Base-by-base conservation (phyloP, 2,797 vertebrate species). In the Babyrousa celebensis region DNA sequence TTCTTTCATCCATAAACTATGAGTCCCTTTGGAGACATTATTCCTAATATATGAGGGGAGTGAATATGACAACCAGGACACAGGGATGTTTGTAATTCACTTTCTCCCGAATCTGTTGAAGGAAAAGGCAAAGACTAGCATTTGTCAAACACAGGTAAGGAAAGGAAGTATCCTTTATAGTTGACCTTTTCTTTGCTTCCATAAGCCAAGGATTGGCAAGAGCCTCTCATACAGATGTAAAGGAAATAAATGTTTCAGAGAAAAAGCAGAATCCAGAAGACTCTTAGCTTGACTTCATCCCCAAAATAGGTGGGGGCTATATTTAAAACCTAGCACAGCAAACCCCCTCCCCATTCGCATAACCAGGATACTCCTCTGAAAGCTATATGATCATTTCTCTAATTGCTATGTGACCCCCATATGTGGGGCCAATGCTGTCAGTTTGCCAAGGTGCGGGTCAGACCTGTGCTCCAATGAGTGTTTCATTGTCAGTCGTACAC, bases 381-480 rank as follows among this genome's bases (percentile, higher is more conserved):
- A 83, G 23, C 58, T 43, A 32, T 43, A 32, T 58, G 12, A 20
- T 75, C 67, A 43, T 86, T 95, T 92, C 54, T 92, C 72, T n/a
- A 74, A 88, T 14, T n/a, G 68, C 43, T 25, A 3, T 14, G 29
- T 0, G 67, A 94, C 52, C 40, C 0, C 71, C 20, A 0, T 48
- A 90, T 72, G 82, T 72, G 85, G 36, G 12, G 82, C 6, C 52
- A 16, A 10, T 2, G n/a, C 72, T 77, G 96, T 97, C 96, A 89
- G 32, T 15, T 18, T 36, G 95, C 97, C 98, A 98, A 87, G 29
- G 65, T 15, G 54, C 43, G 48, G 97, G 94, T 96, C 86, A 89
- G 98, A 95, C 88, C 92, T 96, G 85, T 94, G 97, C 98, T 92
- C 96, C 98, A 98, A 77, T 3, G 85, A 97, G 95, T 80, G 48